Evolutionary conservation across 37 sponge, comb jelly and placozoan genomes (phyloP), one percentile per base, ranked within the genome.

Genomic region (Mnemiopsis leidyi): DNA sequence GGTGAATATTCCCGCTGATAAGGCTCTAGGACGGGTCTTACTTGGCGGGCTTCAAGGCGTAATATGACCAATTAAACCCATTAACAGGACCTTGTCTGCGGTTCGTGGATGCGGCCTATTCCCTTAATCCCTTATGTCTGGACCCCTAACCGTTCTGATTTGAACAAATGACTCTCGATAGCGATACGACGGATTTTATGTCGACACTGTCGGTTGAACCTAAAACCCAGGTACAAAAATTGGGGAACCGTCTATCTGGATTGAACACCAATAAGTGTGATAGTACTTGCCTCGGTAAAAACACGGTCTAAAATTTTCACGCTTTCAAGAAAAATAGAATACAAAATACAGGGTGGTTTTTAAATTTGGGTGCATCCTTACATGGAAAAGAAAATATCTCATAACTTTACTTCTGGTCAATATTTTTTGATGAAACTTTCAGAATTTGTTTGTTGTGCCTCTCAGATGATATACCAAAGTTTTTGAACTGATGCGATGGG

Each of bases 31-130:
- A 5, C 61, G 61, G 61, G 61, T 48, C 61, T 20, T 69, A 69
- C 73, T 69, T 69, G 1, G 73, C 28, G 7, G 73, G 73, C 73
- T 69, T 69, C 73, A 69, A 69, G 73, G 73, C 73, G 73, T 69
- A 69, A 69, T 69, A 28, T 69, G n/a, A 20, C 73, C 73, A 69
- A 69, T 69, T 69, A 28, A 69, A 25, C 73, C 73, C 21, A 69
- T 69, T 69, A 69, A 69, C 73, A 69, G 73, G 23, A 69, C 29
- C n/a, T 48, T 13, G 61, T 48, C 61, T 48, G 61, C 13, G 13
- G 5, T 48, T 48, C 9, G 61, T 48, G 61, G 13, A 13, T 48
- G 61, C 61, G 61, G 61, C 61, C 61, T 48, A 48, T 48, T 48
- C 61, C 61, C 61, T 48, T 48, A 48, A 48, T 48, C 61, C 61